These are phyloP conservation scores for Monochamus alternatus DNA, from an alignment of 2,888 invertebrate genomes.

Conservation along the genomic window DNA sequence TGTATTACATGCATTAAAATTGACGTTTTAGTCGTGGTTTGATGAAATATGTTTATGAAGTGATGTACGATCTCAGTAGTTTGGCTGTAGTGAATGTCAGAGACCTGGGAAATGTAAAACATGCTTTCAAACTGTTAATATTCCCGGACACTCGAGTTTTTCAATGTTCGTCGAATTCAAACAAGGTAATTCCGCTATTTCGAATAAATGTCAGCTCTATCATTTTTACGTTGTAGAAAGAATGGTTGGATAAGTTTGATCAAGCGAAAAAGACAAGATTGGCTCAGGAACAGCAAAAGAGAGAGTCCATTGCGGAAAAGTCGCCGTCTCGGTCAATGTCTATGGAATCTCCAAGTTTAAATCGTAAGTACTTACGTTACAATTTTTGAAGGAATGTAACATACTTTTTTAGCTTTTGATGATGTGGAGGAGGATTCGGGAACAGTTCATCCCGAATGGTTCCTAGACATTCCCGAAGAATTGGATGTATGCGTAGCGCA, in stretches of 20 bases:
- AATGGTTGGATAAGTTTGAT: constrained; percentile 95
- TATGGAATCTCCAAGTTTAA: constrained; percentile 69
- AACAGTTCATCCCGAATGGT: constrained; percentile 84
- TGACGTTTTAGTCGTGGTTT: constrained; percentile 77
- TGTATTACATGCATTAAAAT: constrained; percentile 20
- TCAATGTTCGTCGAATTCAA: constrained; percentile 86
- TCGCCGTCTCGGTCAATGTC: constrained; percentile 71
- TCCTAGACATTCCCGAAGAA: constrained; percentile 93
- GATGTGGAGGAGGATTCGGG: constrained; percentile 68
- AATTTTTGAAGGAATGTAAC: neutral
- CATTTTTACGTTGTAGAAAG: constrained; percentile 75
- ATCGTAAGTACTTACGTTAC: constrained; percentile 62
- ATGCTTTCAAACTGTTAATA: constrained; percentile 94
- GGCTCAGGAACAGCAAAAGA: constrained; percentile 75
- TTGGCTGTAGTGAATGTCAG: constrained; percentile 95
- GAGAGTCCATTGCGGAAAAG: constrained; percentile 68
- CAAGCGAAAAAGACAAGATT: constrained; percentile 88
- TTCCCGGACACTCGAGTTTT: constrained; percentile 95
- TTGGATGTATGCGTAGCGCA: constrained; percentile 96
- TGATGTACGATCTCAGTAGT: constrained; percentile 88
- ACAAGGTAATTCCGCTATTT: constrained; percentile 62
- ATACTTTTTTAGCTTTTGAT: constrained; percentile 66
- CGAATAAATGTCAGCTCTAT: neutral
- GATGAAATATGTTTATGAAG: constrained; percentile 88
- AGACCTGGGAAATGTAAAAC: constrained; percentile 90